These are phyloP conservation scores for Helogale parvula DNA, from an alignment of 2,113 vertebrate genomes.

Conservation along the genomic window DNA sequence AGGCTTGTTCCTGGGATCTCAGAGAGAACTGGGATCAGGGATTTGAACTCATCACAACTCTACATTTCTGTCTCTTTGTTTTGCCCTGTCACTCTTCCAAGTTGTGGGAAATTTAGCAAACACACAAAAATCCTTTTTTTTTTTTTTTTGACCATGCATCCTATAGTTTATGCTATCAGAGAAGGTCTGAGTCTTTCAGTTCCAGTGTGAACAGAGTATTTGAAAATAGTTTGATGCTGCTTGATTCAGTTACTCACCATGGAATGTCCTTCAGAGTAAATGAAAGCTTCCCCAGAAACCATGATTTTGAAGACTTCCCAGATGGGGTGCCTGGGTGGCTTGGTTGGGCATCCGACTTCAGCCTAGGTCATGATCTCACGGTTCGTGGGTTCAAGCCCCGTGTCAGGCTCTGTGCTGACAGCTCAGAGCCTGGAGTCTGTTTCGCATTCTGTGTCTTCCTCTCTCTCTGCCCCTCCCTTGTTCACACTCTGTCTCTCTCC, in stretches of 20 bases:
- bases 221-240: not conserved
- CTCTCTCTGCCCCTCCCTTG: too few species aligned
- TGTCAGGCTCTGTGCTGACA: too few species aligned
- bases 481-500: too few species aligned
- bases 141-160: not conserved
- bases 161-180: not conserved
- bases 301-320: not conserved
- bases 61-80: not conserved
- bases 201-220: not conserved
- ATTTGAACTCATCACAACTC: not conserved
- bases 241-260: not conserved
- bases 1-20: not conserved
- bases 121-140: not conserved
- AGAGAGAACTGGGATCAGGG: not conserved
- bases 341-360: too few species aligned
- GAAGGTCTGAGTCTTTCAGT: not conserved
- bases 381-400: too few species aligned
- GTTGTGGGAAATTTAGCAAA: not conserved
- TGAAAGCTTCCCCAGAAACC: not conserved
- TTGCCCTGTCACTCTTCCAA: not conserved
- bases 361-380: too few species aligned
- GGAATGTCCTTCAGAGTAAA: slow-evolving; percentile 24
- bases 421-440: too few species aligned
- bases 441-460: too few species aligned
- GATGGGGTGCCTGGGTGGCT: too few species aligned